Evolutionary conservation across 2,888 invertebrate genomes (phyloP).

Genomic region (Tetrapedia diversipes): DNA sequence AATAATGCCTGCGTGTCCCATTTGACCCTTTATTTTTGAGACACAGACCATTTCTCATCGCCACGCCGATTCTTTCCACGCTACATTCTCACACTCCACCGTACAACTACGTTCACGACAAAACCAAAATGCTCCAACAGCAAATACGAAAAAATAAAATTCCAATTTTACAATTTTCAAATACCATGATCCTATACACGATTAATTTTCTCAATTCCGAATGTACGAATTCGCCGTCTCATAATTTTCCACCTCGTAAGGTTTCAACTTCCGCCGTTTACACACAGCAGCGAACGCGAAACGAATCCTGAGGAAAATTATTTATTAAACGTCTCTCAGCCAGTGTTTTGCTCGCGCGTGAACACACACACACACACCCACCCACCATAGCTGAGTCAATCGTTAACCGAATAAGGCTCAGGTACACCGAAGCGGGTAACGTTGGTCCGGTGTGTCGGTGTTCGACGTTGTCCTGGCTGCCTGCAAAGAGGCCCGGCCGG

Average conservation of each 20-base stretch:
- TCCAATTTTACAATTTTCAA: too few species aligned
- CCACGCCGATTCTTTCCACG: background rate
- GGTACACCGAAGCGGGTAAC: slow-evolving; percentile 64
- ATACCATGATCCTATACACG: too few species aligned
- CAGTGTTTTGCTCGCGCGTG: too few species aligned
- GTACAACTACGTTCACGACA: too few species aligned
- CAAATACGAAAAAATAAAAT: too few species aligned
- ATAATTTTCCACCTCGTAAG: too few species aligned
- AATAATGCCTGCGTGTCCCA: background rate
- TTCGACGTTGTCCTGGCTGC: slow-evolving; percentile 46
- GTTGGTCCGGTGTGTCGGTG: slow-evolving; percentile 44
- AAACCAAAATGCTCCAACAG: too few species aligned
- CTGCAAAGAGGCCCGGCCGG: slow-evolving; percentile 45
- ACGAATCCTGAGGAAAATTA: background rate
- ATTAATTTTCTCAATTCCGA: too few species aligned
- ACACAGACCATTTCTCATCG: background rate
- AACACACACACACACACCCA: background rate
- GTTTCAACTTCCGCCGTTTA: too few species aligned
- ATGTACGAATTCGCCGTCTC: too few species aligned
- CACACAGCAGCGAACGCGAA: too few species aligned
- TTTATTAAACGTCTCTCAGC: slow-evolving; percentile 28
- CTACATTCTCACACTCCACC: too few species aligned
- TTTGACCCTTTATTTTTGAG: slow-evolving; percentile 1
- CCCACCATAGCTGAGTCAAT: slow-evolving; percentile 31
- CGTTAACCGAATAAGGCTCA: slow-evolving; percentile 67